phyloP scores from a whole-genome alignment of 2,888 invertebrate genomes.

The Cataglyphis cursor region DNA sequence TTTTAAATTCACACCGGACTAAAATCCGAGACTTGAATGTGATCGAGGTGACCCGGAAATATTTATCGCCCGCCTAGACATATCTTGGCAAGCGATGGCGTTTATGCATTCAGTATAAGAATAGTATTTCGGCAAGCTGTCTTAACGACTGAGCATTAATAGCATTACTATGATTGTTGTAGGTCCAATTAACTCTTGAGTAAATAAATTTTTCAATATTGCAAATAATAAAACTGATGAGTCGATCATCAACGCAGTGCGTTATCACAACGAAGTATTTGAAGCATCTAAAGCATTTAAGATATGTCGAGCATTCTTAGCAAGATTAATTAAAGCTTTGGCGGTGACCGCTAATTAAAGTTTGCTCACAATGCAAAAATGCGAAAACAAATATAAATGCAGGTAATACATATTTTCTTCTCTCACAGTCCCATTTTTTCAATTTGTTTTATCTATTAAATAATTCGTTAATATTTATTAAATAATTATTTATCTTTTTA shows the following conservation, averaged over 20 bases:
- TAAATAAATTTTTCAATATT: neutral
- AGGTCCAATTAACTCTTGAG: neutral
- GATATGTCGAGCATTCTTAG: neutral
- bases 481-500: neutral
- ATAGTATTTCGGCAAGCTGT: conserved; percentile 54
- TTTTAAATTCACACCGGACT: neutral
- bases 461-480: neutral
- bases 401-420: conserved; percentile 24
- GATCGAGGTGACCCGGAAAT: conserved; percentile 46
- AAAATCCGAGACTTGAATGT: conserved; percentile 16
- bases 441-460: neutral
- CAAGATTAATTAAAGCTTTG: conserved; percentile 60
- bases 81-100: conserved; percentile 61
- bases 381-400: conserved; percentile 39
- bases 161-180: neutral
- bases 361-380: conserved; percentile 21
- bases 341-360: conserved; percentile 28
- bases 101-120: conserved; percentile 59
- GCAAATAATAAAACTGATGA: neutral
- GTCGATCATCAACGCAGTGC: neutral
- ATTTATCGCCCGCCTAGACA: conserved; percentile 41
- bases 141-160: conserved; percentile 15
- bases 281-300: conserved; percentile 5
- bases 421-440: neutral
- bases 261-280: conserved; percentile 7